These are phyloP conservation scores for Danaus plexippus DNA, from an alignment of 1,140 invertebrate genomes.

Conservation along the genomic window DNA sequence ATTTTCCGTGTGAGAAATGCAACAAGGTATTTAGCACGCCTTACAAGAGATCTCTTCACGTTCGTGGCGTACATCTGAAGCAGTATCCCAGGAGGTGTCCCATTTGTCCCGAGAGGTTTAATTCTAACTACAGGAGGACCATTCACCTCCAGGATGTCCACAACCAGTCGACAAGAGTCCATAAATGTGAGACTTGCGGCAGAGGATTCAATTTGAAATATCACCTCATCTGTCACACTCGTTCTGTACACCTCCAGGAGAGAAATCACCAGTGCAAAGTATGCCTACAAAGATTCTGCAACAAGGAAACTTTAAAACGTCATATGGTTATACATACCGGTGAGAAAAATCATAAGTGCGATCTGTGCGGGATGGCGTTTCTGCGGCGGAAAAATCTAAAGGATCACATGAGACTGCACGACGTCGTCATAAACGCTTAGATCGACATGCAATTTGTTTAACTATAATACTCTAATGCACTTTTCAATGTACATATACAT, in stretches of 20 bases:
- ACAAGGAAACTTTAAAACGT: conserved; percentile 62
- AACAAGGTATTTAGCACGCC: conserved; percentile 58
- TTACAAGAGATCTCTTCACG: conserved; percentile 50
- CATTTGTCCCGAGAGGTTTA: conserved; percentile 60
- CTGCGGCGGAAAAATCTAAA: conserved; percentile 55
- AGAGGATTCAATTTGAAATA: conserved; percentile 57
- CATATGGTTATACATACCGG: conserved; percentile 77
- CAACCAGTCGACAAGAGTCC: conserved; percentile 59
- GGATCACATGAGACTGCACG: conserved; percentile 52
- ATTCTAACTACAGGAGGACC: conserved; percentile 54
- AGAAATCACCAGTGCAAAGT: conserved; percentile 59
- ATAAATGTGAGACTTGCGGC: conserved; percentile 60
- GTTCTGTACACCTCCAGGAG: conserved; percentile 59
- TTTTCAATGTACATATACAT: too few relatives aligned
- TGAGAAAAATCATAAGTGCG: conserved; percentile 81
- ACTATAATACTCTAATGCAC: too few relatives aligned
- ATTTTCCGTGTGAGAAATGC: conserved; percentile 54
- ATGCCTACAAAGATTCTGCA: conserved; percentile 65
- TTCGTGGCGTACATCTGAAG: conserved; percentile 57
- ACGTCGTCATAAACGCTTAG: conserved; percentile 19
- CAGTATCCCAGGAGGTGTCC: conserved; percentile 55
- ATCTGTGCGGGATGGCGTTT: conserved; percentile 78
- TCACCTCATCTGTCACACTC: conserved; percentile 58
- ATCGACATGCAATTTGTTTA: too few relatives aligned
- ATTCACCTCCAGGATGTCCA: conserved; percentile 64